phyloP scores from a whole-genome alignment of 2,888 invertebrate genomes.

The Trichogramma evanescens region DNA sequence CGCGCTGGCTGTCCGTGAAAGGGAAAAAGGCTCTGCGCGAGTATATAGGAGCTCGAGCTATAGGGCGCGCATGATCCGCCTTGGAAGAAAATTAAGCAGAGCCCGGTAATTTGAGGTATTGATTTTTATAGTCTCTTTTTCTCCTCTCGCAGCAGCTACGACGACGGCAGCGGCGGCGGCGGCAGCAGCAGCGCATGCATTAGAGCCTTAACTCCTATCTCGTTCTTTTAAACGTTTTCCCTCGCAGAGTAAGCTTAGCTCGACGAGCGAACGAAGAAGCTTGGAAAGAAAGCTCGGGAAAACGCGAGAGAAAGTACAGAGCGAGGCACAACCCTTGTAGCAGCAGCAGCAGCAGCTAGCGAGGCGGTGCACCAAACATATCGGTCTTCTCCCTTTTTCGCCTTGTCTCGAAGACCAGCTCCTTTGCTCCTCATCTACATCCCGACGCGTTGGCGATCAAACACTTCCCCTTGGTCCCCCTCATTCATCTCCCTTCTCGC shows the following conservation, averaged over 20 bases:
- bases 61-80: slow-evolving; percentile 26
- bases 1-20: too few species aligned
- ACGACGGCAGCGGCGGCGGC: neutral
- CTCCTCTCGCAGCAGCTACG: slow-evolving; percentile 19
- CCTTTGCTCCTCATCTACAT: slow-evolving; percentile 6
- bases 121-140: slow-evolving; percentile 48
- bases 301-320: too few species aligned
- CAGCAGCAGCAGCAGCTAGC: neutral
- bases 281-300: too few species aligned
- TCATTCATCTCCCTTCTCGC: too few species aligned
- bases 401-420: slow-evolving; percentile 16
- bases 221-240: slow-evolving; percentile 15
- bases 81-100: slow-evolving; percentile 46
- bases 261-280: too few species aligned
- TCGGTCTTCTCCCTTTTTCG: slow-evolving; percentile 16
- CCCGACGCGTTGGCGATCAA: slow-evolving; percentile 2
- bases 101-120: slow-evolving; percentile 49
- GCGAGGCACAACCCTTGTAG: too few species aligned
- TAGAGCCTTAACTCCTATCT: slow-evolving; percentile 39
- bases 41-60: neutral
- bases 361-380: too few species aligned
- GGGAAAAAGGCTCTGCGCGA: too few species aligned
- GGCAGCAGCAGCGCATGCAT: slow-evolving; percentile 38
- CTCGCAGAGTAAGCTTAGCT: neutral
- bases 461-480: too few species aligned